Evolutionary conservation across 2,797 vertebrate species (phyloP), one percentile per base, ranked within the genome.

Genomic region (Poecilia wingei): DNA sequence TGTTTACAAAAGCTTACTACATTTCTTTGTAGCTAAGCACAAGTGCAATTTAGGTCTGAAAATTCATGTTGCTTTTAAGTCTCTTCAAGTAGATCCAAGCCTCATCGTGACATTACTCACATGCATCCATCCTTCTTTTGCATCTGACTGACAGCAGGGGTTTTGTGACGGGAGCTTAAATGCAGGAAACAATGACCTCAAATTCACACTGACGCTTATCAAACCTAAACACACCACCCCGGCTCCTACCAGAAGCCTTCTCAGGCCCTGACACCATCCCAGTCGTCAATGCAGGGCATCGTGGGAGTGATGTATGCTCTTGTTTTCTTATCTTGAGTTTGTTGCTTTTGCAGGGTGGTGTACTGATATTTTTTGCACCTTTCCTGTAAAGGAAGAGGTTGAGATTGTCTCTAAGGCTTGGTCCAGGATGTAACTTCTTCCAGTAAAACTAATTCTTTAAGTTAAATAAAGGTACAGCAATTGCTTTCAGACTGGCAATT

Each of bases 191-290:
- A 93, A 89, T 77, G 81, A 90, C 71, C 76, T 2, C 1, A 66
- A 85, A 87, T 83, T 79, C 78, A 76, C 81, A 82, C 68, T 81
- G 79, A 90, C 78, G 85, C 91, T 94, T 93, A 94, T 95, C 94
- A 89, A 69, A 79, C 79, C 66, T 70, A 84, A 86, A 91, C 91
- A 93, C 87, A 83, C 87, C 79, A 72, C 84, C 80, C 51, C 78
- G 79, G 57, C 45, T 79, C 79, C 43, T 76, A 79, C 80, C 74
- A 33, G 59, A 80, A 43, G 53, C 51, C 46, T 79, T 66, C 51
- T 77, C 76, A 46, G 82, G 91, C 87, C 18, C 82, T 91, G 89
- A 90, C 86, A 59, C 72, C 82, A 85, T 90, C 73, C 79, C 28
- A 25, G 59, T 75, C 91, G 82, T 89, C 89, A 87, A 41, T 10